Conservation (phyloP, 2,113 vertebrate species). For the Struthidea cinerea region DNA sequence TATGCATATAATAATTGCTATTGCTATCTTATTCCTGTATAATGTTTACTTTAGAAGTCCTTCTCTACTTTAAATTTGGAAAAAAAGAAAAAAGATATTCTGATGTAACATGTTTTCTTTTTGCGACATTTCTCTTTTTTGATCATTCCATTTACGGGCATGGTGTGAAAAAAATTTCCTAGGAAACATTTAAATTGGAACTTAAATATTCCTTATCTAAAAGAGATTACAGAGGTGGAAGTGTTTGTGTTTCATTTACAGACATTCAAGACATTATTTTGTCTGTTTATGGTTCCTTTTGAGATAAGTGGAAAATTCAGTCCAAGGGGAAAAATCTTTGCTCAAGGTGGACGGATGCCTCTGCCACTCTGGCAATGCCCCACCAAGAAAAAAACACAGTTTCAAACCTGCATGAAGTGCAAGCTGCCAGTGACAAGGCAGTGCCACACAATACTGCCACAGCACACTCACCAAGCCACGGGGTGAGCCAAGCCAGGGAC, state of each 20-base stretch:
- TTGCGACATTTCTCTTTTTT: not conserved
- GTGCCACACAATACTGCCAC: not conserved
- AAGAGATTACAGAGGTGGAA: not conserved
- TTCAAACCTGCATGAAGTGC: not conserved
- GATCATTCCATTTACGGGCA: not conserved
- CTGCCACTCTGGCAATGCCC: not conserved
- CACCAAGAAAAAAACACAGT: not conserved
- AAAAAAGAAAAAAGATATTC: not conserved
- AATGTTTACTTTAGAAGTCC: not conserved
- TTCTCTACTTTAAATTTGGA: not conserved
- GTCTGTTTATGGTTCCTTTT: not conserved
- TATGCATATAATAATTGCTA: not conserved
- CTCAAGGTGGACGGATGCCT: not conserved
- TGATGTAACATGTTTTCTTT: not conserved
- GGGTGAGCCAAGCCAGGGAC: not conserved
- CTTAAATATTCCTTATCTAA: not conserved
- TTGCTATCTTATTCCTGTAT: not conserved
- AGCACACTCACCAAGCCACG: accelerated
- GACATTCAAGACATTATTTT: not conserved
- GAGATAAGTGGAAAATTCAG: not conserved
- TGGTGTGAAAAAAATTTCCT: not conserved
- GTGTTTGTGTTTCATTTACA: not conserved
- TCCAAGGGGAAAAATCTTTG: not conserved
- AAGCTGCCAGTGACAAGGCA: not conserved
- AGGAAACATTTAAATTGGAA: not conserved